Conservation (phyloP, 2,888 invertebrate species). For the Ceratothoa steindachneri region DNA sequence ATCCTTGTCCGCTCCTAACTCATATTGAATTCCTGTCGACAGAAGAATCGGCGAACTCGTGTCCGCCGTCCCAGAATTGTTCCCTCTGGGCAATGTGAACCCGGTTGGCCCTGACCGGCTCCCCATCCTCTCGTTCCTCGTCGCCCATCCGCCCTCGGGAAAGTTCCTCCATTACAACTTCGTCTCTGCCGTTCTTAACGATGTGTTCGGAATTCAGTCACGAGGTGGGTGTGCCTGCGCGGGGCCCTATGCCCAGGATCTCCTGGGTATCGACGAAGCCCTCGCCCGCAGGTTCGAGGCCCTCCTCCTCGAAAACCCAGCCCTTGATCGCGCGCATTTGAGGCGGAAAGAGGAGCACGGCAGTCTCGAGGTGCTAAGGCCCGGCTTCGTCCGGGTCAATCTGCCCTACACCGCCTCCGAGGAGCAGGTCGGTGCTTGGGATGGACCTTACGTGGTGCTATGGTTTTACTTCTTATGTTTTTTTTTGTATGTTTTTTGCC, state of each 20-base stretch:
- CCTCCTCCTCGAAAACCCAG: slow-evolving; percentile 45
- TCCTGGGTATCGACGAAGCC: slow-evolving; percentile 75
- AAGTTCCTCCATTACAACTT: slow-evolving; percentile 82
- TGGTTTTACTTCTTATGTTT: background rate
- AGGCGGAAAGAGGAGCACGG: slow-evolving; percentile 58
- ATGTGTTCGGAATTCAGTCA: slow-evolving; percentile 83
- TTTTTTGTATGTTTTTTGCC: background rate
- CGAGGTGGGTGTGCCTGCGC: slow-evolving; percentile 72
- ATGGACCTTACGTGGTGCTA: too few species aligned
- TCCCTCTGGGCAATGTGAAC: slow-evolving; percentile 33
- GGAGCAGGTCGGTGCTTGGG: slow-evolving; percentile 61
- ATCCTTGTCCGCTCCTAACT: too few species aligned
- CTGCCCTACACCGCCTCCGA: slow-evolving; percentile 80
- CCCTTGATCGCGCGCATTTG: slow-evolving; percentile 58
- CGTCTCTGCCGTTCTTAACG: slow-evolving; percentile 79
- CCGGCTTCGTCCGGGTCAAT: slow-evolving; percentile 79
- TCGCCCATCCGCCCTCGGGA: slow-evolving; percentile 69
- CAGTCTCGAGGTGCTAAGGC: slow-evolving; percentile 67
- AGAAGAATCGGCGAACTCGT: slow-evolving; percentile 26
- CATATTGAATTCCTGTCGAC: too few species aligned
- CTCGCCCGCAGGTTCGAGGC: slow-evolving; percentile 72
- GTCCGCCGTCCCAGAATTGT: slow-evolving; percentile 23
- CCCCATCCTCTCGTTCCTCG: slow-evolving; percentile 80
- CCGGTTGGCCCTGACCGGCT: slow-evolving; percentile 54
- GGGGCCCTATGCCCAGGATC: slow-evolving; percentile 76